Evolutionary conservation across 2,888 invertebrate species (phyloP).

Genomic region (Toxonevra muliebris): DNA sequence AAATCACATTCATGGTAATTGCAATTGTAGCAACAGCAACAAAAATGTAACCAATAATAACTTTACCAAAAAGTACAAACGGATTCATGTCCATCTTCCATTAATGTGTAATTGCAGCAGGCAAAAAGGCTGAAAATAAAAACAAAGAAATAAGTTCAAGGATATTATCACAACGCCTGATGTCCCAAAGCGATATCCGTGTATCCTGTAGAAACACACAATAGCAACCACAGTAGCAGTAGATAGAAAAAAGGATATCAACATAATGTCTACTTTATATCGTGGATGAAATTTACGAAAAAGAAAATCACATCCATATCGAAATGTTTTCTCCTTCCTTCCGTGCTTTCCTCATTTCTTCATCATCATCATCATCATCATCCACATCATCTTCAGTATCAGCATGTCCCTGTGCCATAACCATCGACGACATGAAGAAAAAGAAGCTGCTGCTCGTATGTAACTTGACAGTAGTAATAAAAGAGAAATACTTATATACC

Average conservation of each 20-base stretch:
- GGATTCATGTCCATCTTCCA: slow-evolving; percentile 49
- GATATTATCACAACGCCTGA: slow-evolving; percentile 53
- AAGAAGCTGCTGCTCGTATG: neutral
- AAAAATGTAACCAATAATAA: slow-evolving; percentile 47
- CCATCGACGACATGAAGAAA: too few relatives aligned
- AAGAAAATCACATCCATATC: slow-evolving; percentile 53
- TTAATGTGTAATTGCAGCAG: slow-evolving; percentile 47
- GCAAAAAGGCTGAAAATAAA: neutral
- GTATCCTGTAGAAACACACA: too few relatives aligned
- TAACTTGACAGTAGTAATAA: slow-evolving; percentile 15
- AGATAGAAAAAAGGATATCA: slow-evolving; percentile 50
- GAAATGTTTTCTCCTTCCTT: slow-evolving; percentile 31
- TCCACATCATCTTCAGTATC: slow-evolving; percentile 15
- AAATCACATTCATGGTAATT: slow-evolving; percentile 42
- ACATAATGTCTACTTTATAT: slow-evolving; percentile 63
- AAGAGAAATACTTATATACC: neutral
- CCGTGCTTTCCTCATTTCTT: too few relatives aligned
- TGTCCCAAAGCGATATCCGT: slow-evolving; percentile 55
- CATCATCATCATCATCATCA: neutral
- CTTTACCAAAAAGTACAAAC: slow-evolving; percentile 37
- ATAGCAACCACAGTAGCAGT: neutral
- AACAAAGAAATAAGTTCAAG: slow-evolving; percentile 47
- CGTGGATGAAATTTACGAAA: slow-evolving; percentile 55
- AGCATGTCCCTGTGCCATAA: neutral
- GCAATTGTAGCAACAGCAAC: slow-evolving; percentile 23